A percentile compares a stretch with the other conserved stretches of the same genome.
phyloP scores from a whole-genome alignment of 2,113 vertebrate genomes.

The Proterorhinus semilunaris region DNA sequence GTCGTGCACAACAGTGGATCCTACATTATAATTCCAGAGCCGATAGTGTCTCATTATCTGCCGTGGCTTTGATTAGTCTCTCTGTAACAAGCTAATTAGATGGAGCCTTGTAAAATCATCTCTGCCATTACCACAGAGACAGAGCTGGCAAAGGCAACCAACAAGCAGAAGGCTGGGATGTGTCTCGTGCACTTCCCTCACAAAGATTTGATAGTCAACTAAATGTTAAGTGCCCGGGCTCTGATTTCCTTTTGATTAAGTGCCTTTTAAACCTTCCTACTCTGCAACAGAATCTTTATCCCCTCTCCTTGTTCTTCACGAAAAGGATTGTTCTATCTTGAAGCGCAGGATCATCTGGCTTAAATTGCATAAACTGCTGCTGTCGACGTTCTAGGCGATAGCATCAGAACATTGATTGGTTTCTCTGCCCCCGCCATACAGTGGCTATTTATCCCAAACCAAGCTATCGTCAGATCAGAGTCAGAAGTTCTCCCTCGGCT shows the following conservation, averaged over 20 bases:
- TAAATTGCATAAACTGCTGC: conserved; percentile 63
- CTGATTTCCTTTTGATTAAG: conserved; percentile 69
- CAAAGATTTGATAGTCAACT: conserved; percentile 61
- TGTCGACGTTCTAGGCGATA: conserved; percentile 67
- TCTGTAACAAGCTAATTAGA: conserved; percentile 76
- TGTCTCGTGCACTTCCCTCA: conserved; percentile 30
- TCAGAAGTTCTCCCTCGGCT: conserved; percentile 57
- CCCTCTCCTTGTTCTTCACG: conserved; percentile 61
- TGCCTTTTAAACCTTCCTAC: conserved; percentile 52
- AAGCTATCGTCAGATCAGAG: conserved; percentile 52
- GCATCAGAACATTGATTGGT: conserved; percentile 70
- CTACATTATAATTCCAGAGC: conserved; percentile 72
- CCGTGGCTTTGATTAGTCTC: conserved; percentile 74
- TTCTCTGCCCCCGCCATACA: conserved; percentile 54
- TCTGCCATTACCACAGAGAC: conserved; percentile 68
- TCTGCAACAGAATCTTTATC: conserved; percentile 50
- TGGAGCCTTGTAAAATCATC: conserved; percentile 74
- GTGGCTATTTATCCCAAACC: conserved; percentile 68
- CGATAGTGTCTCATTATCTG: conserved; percentile 74
- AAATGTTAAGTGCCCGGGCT: conserved; percentile 65
- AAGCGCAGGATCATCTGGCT: conserved; percentile 58
- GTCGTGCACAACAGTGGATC: conserved; percentile 30
- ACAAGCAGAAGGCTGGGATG: conserved; percentile 57
- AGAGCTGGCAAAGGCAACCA: conserved; percentile 58
- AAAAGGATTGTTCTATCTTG: conserved; percentile 56